Evolutionary conservation across 2,888 invertebrate genomes (phyloP).

Genomic region (Allacma fusca): DNA sequence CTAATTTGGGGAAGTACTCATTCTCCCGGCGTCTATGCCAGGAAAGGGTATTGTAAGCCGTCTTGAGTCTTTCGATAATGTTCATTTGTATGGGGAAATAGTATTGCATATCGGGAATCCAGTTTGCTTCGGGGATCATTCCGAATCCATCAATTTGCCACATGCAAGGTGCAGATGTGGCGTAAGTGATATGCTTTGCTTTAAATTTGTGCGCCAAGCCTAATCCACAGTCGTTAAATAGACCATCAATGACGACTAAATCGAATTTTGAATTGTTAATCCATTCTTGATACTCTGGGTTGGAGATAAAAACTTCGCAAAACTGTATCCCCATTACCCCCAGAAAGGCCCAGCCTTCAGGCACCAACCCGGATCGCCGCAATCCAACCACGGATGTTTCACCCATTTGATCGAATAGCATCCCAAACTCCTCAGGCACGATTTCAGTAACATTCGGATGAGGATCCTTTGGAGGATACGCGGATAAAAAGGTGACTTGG

Average conservation of each 20-base stretch:
- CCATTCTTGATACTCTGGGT: slow-evolving; percentile 22
- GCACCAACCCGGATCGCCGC: not conserved
- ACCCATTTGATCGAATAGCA: no score
- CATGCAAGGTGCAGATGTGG: no score
- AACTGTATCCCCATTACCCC: slow-evolving; percentile 10
- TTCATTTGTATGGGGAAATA: no score
- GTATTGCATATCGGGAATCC: no score
- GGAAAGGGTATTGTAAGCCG: no score
- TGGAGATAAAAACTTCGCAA: slow-evolving; percentile 20
- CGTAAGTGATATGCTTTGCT: no score
- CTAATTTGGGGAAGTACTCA: no score
- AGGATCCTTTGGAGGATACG: slow-evolving; percentile 38
- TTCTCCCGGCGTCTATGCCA: no score
- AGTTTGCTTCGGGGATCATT: no score
- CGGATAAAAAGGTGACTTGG: slow-evolving; percentile 51
- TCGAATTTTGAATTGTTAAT: slow-evolving; percentile 38
- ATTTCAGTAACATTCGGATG: slow-evolving; percentile 48
- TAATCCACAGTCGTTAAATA: slow-evolving; percentile 46
- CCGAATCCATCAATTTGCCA: no score
- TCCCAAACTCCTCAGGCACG: slow-evolving; percentile 44
- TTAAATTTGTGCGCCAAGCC: slow-evolving; percentile 43
- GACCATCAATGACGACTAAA: slow-evolving; percentile 47
- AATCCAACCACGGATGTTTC: slow-evolving; percentile 32
- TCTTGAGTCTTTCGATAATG: no score
- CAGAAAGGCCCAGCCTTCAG: not conserved